phyloP scores from a whole-genome alignment of 2,113 vertebrate species.

The Notiomystis cincta region DNA sequence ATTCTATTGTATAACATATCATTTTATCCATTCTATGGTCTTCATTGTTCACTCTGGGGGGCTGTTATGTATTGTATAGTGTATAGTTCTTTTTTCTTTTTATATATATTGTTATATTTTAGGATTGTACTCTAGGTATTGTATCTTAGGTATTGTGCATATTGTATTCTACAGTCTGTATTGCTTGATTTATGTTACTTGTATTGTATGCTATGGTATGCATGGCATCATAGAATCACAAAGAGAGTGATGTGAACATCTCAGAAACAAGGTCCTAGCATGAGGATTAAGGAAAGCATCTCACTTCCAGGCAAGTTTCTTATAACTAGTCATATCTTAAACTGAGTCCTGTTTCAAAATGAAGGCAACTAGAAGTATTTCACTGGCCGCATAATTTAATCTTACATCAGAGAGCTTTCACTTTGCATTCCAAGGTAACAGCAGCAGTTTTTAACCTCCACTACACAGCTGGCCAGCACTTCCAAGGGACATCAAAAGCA shows the following conservation, averaged over 20 bases:
- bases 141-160: neutral
- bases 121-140: neutral
- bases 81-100: neutral
- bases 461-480: neutral
- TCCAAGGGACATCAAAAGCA: neutral
- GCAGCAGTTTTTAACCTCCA: neutral
- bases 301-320: neutral
- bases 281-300: accelerated
- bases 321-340: neutral
- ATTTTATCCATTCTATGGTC: neutral
- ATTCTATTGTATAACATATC: neutral
- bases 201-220: neutral
- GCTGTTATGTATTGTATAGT: neutral
- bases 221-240: neutral
- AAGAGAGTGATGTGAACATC: neutral
- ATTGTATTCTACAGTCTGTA: neutral
- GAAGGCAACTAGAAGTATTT: neutral
- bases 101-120: neutral
- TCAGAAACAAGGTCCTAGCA: neutral
- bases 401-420: neutral
- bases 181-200: neutral
- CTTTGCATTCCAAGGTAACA: neutral
- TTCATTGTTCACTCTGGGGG: neutral
- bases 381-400: neutral
- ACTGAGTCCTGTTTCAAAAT: neutral